Evolutionary conservation across 2,113 vertebrate genomes (phyloP), one percentile per base, ranked within the genome.

Genomic region (Ramphastos sulfuratus): DNA sequence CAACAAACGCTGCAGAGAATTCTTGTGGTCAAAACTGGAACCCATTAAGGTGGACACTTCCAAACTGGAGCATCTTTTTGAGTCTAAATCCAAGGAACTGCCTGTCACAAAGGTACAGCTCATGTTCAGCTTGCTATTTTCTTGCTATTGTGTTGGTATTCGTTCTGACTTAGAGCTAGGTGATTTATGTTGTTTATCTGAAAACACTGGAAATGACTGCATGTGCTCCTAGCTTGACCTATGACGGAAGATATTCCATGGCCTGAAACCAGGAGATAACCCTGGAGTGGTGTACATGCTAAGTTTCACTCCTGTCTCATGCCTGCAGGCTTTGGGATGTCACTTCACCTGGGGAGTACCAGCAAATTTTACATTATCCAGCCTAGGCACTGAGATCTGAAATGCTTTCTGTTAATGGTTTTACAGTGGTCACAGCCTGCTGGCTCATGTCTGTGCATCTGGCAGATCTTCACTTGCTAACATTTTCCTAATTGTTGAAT

Each of bases 61-160:
- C 97, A 99, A 98, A 96, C 97, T 99, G 97, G 99, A 99, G 96
- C 98, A 99, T 97, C 99, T 99, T 94, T 99, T 99, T 97, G 99
- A 99, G 96, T 98, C 99, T 48, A 99, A 99, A 87, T 99, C 99
- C 93, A 99, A 99, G 97, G 99, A 99, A 97, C 97, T 99, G 94
- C 98, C 99, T 84, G 98, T 99, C 96, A 98, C 99, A 27, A 99
- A 99, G 99, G 99, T 99, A 99, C 76, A 55, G 12, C 78, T 80
- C 30, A 8, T 90, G 65, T 90, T 93, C 70, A 39, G 67, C 73
- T 89, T 93, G 37, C 77, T 94, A 10, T 86, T 91, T 75, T 90
- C 92, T 79, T 90, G 66, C 85, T 93, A 76, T 94, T 95, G 83
- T 94, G 86, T 95, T 78, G 66, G 27, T 95, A 75, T 86, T 93